These are phyloP conservation scores for Linnaemya tessellans DNA, from an alignment of 2,888 invertebrate species.

Conservation along the genomic window DNA sequence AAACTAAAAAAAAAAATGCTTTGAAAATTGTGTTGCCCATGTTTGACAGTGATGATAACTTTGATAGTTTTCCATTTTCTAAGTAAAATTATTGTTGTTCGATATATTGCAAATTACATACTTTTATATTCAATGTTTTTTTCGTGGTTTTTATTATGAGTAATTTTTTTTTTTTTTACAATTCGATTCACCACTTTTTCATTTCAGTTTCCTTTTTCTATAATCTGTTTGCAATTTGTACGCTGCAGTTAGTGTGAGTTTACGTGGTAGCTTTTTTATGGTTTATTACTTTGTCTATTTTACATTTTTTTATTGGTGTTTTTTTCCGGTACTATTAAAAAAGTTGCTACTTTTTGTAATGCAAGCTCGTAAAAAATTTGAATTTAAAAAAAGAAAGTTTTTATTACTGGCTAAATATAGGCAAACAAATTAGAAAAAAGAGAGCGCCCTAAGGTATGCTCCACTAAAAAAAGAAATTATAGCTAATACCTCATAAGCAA, in stretches of 20 bases:
- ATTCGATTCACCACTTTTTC: slow-evolving; percentile 3
- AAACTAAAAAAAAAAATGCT: neutral
- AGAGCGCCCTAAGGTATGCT: neutral
- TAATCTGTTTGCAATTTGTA: neutral
- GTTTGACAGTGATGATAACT: slow-evolving; percentile 34
- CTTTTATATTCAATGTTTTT: slow-evolving; percentile 12
- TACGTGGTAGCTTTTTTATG: slow-evolving; percentile 11
- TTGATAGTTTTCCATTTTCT: slow-evolving; percentile 33
- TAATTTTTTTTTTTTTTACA: slow-evolving; percentile 23
- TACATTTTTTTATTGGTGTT: neutral
- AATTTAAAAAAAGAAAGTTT: slow-evolving; percentile 3
- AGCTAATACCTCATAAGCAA: no score
- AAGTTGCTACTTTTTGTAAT: neutral
- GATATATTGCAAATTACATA: slow-evolving; percentile 46
- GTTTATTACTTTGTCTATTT: slow-evolving; percentile 26
- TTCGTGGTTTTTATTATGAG: slow-evolving; percentile 4
- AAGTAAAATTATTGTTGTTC: slow-evolving; percentile 43
- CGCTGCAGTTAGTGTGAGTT: neutral
- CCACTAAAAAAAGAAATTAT: neutral
- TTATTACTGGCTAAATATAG: neutral
- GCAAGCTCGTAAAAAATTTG: neutral
- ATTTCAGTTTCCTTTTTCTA: slow-evolving; percentile 12
- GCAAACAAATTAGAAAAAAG: neutral
- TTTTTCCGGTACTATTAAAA: slow-evolving; percentile 53
- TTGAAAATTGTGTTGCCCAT: slow-evolving; percentile 27